Evolutionary conservation across 2,888 invertebrate genomes (phyloP).

Genomic region (Thereva unica): DNA sequence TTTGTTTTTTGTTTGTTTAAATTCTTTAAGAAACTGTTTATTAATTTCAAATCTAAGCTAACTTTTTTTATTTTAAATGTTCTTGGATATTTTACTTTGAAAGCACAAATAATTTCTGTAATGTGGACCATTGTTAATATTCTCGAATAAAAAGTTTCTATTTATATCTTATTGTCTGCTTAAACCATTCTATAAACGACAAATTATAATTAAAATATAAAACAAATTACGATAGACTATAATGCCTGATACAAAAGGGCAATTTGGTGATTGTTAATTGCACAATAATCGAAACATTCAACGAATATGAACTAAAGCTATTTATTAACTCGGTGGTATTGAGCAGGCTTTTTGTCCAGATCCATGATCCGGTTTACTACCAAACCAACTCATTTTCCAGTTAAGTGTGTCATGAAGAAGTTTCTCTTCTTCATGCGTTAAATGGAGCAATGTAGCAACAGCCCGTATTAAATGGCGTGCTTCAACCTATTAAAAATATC

Average conservation of each 20-base stretch:
- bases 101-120: too few species aligned
- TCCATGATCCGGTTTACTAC: constrained; percentile 64
- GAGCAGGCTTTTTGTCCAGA: constrained; percentile 62
- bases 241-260: not conserved
- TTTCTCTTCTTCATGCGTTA: constrained; percentile 85
- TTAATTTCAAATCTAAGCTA: too few species aligned
- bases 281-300: constrained; percentile 5
- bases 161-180: too few species aligned
- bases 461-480: constrained; percentile 89
- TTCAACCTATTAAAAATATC: constrained; percentile 61
- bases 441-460: constrained; percentile 79
- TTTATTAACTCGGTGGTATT: constrained; percentile 66
- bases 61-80: too few species aligned
- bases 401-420: constrained; percentile 65
- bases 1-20: too few species aligned
- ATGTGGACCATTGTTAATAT: too few species aligned
- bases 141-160: too few species aligned
- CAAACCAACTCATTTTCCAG: constrained; percentile 60
- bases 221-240: too few species aligned
- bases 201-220: too few species aligned
- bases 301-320: constrained; percentile 16
- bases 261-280: constrained; percentile 31
- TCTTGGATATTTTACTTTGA: too few species aligned
- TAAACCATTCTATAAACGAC: too few species aligned
- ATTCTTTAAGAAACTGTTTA: too few species aligned